These are phyloP conservation scores for Gryllus longicercus DNA, from an alignment of 2,888 invertebrate genomes.

Conservation along the genomic window DNA sequence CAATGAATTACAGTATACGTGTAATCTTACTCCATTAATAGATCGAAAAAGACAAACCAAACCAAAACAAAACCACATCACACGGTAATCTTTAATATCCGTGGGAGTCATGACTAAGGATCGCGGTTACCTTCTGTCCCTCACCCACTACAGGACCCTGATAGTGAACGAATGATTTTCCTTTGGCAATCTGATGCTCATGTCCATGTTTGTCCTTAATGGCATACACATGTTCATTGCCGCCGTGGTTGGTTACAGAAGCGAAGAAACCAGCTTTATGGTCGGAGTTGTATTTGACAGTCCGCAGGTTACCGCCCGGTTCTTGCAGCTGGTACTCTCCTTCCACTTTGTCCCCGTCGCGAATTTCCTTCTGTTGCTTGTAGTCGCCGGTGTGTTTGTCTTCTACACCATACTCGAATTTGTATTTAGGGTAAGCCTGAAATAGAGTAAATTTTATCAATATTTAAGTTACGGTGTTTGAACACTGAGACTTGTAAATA, in stretches of 20 bases:
- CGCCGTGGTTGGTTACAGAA: background rate
- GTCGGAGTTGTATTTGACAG: slow-evolving; percentile 60
- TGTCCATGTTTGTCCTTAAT: background rate
- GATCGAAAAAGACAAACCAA: too few relatives aligned
- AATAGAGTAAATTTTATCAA: background rate
- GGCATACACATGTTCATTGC: too few relatives aligned
- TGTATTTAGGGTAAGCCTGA: slow-evolving; percentile 22
- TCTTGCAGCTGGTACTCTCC: background rate
- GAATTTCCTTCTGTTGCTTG: slow-evolving; percentile 4
- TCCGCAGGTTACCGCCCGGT: slow-evolving; percentile 36
- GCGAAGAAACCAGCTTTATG: slow-evolving; percentile 34
- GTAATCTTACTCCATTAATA: too few relatives aligned
- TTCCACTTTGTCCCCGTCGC: slow-evolving; percentile 8
- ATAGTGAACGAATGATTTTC: background rate
- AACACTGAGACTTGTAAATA: too few relatives aligned
- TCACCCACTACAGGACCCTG: background rate
- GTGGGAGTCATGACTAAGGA: background rate
- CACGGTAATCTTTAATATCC: too few relatives aligned
- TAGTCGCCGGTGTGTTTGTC: background rate
- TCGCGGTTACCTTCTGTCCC: background rate
- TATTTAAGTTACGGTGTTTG: too few relatives aligned
- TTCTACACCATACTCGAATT: slow-evolving; percentile 12
- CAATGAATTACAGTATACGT: too few relatives aligned
- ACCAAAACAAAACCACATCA: too few relatives aligned
- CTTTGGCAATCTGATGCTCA: background rate